These are phyloP conservation scores for Noctua fimbriata DNA, from an alignment of 2,888 invertebrate genomes.

Conservation along the genomic window DNA sequence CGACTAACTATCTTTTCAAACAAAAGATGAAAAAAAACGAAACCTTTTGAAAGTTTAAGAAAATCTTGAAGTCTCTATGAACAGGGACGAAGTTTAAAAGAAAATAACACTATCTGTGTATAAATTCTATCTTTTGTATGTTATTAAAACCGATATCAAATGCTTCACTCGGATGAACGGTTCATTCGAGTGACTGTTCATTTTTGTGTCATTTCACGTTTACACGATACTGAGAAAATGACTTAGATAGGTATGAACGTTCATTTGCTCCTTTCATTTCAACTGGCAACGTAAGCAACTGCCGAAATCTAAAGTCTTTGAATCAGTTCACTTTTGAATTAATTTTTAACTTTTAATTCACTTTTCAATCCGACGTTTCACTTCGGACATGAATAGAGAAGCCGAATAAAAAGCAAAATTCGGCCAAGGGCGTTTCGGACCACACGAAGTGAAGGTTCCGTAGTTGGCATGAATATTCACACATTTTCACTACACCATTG, in stretches of 20 bases:
- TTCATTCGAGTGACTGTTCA: not conserved
- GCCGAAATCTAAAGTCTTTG: not conserved
- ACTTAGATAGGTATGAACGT: not conserved
- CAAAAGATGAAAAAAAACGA: not conserved
- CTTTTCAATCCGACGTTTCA: not conserved
- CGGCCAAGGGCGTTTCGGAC: not conserved
- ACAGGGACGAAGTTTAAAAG: not conserved
- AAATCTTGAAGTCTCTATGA: not conserved
- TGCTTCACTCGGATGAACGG: not conserved
- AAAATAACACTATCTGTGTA: not conserved
- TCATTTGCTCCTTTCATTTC: not conserved
- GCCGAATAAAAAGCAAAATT: not conserved
- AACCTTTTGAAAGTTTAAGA: not conserved
- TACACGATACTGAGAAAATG: not conserved
- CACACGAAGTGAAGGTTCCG: not conserved
- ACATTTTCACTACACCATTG: not conserved
- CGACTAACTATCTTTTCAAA: not conserved
- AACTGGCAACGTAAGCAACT: too few species aligned
- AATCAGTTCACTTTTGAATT: not conserved
- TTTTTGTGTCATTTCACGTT: not conserved
- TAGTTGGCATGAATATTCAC: not conserved
- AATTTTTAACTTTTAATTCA: not conserved
- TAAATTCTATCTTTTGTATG: not conserved
- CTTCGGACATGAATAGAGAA: not conserved
- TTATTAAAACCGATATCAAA: not conserved